Base-by-base conservation (phyloP, 2,888 invertebrate species). In the Beris chalybata region DNA sequence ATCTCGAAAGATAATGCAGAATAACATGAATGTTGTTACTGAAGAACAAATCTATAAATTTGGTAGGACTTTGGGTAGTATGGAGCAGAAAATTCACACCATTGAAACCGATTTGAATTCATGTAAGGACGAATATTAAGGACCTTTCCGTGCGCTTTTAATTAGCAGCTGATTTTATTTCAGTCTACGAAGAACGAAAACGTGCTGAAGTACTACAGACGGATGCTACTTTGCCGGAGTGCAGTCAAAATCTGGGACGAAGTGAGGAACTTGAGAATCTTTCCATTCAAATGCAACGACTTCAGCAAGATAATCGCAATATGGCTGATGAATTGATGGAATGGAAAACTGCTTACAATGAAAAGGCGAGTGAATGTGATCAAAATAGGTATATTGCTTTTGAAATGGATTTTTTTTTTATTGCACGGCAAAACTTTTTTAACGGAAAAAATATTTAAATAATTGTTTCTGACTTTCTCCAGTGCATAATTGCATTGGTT, bases 301-400 rank as follows among this genome's bases (percentile, higher is more conserved):
- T 69, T 9, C 57, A 67, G 22, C 50, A 67, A 11, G 53, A 55
- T 5, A 68, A 68, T 45, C 44, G 44, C 43, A 61, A 69, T 48
- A 45, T 70, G 9, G 9, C 65, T 5, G 64, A 70, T 13, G 67
- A 69, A 47, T 59, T 67, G 57, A 38, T 59, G 1, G 70, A 70
- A 54, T 69, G 65, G 67, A 68, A 66, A 61, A 31, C 54, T 4
- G 56, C 67, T 12, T 69, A 66, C 31, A 47, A 55, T 50, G 68
- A 68, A 48, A 68, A 69, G 45, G 48, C 52, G 32, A 59, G 22
- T 52, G 68, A 70, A 66, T 65, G 68, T 56, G 70, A 70, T 45
- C 31, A 54, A n/a, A 68, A 65, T 47, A 66, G 68, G 70, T 70
- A 69, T 11, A 32, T 9, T 22, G 52, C 11, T 5, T 22, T 57